These are phyloP conservation scores for Crossaster papposus DNA, from an alignment of 53 echinoderm and acorn worm species.

Conservation along the genomic window DNA sequence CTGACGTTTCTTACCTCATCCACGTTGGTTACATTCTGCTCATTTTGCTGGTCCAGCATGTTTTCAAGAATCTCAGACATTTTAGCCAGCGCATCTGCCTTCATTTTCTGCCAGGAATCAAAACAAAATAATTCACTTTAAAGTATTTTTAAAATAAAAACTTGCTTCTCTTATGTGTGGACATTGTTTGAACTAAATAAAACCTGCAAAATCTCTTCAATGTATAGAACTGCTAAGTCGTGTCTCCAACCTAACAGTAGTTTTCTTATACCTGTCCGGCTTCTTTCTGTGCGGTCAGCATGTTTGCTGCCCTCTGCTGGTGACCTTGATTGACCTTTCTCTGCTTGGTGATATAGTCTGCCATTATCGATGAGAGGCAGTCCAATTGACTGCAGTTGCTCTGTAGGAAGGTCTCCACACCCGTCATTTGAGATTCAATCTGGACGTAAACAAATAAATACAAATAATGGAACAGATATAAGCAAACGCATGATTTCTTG, in stretches of 20 bases:
- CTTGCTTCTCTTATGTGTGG: too few species aligned
- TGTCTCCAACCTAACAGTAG: too few species aligned
- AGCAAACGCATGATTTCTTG: too few species aligned
- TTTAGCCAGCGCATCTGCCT: slow-evolving; percentile 28
- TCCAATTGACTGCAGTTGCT: slow-evolving; percentile 48
- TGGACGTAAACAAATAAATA: neutral
- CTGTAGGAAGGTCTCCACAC: slow-evolving; percentile 52
- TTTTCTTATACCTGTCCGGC: slow-evolving; percentile 38
- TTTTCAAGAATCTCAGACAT: slow-evolving; percentile 31
- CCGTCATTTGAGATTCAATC: slow-evolving; percentile 39
- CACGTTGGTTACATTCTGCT: slow-evolving; percentile 8
- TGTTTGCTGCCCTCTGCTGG: slow-evolving; percentile 49
- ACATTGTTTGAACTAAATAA: too few species aligned
- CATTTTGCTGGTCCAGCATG: slow-evolving; percentile 24
- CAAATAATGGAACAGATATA: neutral
- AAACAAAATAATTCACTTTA: too few species aligned
- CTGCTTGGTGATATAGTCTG: slow-evolving; percentile 40
- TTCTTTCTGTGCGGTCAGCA: slow-evolving; percentile 32
- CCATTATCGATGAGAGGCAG: slow-evolving; percentile 25
- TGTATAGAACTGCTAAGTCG: too few species aligned
- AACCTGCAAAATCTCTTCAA: too few species aligned
- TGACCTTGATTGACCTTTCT: slow-evolving; percentile 52
- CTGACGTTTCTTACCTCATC: slow-evolving; percentile 20
- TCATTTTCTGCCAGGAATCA: slow-evolving; percentile 34
- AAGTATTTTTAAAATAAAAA: too few species aligned